A percentile compares a stretch with the other conserved stretches of the same genome.
phyloP scores from a whole-genome alignment of 1,140 invertebrate species.

The Tigriopus japonicus region DNA sequence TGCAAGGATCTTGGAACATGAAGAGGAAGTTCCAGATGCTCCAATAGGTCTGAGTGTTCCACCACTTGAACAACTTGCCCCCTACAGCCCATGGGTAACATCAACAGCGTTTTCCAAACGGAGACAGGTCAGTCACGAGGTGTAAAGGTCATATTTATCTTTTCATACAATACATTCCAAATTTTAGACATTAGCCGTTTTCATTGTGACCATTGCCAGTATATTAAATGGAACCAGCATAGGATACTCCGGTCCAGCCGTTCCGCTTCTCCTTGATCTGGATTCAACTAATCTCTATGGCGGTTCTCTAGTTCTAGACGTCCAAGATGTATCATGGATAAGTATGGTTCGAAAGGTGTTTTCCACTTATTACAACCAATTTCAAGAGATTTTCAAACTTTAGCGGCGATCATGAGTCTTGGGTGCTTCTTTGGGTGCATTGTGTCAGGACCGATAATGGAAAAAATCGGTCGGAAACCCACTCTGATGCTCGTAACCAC shows the following conservation, averaged over 20 bases:
- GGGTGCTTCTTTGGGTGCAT: conserved; percentile 18
- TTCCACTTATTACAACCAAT: too few species aligned
- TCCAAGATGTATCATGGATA: conserved; percentile 16
- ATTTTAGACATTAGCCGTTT: neutral
- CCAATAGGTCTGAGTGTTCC: too few species aligned
- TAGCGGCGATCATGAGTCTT: conserved; percentile 8
- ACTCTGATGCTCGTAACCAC: conserved; percentile 1
- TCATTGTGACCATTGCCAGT: conserved; percentile 6
- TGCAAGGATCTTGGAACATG: too few species aligned
- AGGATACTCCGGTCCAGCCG: conserved; percentile 7
- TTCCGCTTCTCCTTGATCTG: neutral
- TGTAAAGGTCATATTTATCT: too few species aligned
- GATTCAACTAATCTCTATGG: conserved; percentile 2
- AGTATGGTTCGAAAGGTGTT: conserved; percentile 14
- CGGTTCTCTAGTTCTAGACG: neutral
- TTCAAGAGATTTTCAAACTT: neutral
- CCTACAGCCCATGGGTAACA: too few species aligned
- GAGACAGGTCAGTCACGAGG: too few species aligned
- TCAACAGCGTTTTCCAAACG: too few species aligned
- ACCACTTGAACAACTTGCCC: too few species aligned
- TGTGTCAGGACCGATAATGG: conserved; percentile 16
- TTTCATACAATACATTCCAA: too few species aligned
- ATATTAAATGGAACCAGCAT: conserved; percentile 9
- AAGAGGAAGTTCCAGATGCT: too few species aligned
- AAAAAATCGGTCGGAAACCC: conserved; percentile 15